These are phyloP conservation scores for Cephalopterus ornatus DNA, from an alignment of 2,113 vertebrate species.

Conservation along the genomic window DNA sequence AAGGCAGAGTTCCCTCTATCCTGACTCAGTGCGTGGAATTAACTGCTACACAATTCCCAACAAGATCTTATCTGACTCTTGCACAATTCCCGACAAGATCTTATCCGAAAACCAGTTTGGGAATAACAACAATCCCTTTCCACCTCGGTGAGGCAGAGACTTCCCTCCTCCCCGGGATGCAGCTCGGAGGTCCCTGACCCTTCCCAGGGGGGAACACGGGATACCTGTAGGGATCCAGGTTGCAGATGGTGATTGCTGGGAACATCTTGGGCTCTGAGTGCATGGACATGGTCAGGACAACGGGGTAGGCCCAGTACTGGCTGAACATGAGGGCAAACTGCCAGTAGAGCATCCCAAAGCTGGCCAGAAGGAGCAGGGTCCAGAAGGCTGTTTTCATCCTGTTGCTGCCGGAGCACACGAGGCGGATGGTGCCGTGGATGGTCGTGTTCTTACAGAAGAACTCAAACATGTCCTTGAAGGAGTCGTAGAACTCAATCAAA, in stretches of 20 bases:
- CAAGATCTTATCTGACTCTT: not conserved
- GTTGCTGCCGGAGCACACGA: constrained; percentile 58
- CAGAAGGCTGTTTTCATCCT: constrained; percentile 60
- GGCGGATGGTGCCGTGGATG: constrained; percentile 69
- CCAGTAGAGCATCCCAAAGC: constrained; percentile 68
- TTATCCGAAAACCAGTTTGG: not conserved
- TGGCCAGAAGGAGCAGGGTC: constrained; percentile 62
- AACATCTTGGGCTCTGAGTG: constrained; percentile 61
- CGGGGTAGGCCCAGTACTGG: constrained; percentile 63
- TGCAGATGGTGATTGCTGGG: constrained; percentile 71
- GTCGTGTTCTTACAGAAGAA: constrained; percentile 75
- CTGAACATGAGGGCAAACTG: constrained; percentile 61
- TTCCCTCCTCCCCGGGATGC: not conserved
- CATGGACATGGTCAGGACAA: constrained; percentile 41
- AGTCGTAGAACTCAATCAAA: constrained; percentile 61
- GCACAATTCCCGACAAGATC: not conserved
- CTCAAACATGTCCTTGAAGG: constrained; percentile 71
- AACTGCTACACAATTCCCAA: not conserved
- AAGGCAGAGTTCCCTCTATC: not conserved
- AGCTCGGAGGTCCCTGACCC: not conserved
- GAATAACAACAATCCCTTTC: not conserved
- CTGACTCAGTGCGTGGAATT: not conserved
- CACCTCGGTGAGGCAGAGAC: not conserved
- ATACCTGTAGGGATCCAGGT: constrained; percentile 71
- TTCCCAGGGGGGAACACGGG: not conserved